These are phyloP conservation scores for Lutraria rhynchaena DNA, from an alignment of 1,140 invertebrate species.

Conservation along the genomic window DNA sequence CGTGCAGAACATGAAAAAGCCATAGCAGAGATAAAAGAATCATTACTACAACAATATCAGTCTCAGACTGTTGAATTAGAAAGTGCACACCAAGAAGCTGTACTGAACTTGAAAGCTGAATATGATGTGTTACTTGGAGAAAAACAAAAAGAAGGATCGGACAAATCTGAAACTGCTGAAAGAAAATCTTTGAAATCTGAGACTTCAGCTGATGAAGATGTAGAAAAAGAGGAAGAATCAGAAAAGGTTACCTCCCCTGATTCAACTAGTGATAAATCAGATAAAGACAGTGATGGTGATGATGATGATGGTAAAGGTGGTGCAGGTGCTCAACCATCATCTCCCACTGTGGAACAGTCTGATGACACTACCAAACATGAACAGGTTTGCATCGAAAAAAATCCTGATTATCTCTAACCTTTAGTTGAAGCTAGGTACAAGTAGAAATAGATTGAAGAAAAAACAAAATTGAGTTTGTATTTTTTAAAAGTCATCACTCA, in stretches of 20 bases:
- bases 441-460: no score
- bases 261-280: constrained; percentile 20
- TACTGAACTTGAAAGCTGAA: constrained; percentile 1
- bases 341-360: constrained; percentile 9
- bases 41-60: constrained; percentile 61
- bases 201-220: constrained; percentile 35
- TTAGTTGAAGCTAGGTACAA: no score
- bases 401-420: no score
- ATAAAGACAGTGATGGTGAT: constrained; percentile 48
- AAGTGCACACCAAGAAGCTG: constrained; percentile 24
- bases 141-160: background rate
- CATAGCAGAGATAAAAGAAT: constrained; percentile 62
- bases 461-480: no score
- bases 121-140: constrained; percentile 26
- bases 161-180: constrained; percentile 5
- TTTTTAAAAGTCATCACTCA: no score
- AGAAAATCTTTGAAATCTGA: constrained; percentile 12
- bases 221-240: constrained; percentile 40
- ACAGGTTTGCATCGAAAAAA: no score
- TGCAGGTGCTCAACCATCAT: constrained; percentile 14
- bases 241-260: constrained; percentile 24
- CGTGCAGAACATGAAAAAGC: constrained; percentile 68
- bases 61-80: constrained; percentile 41
- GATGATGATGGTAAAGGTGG: constrained; percentile 51
- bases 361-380: constrained; percentile 12